These are phyloP conservation scores for Schizaphis graminum DNA, from an alignment of 2,888 invertebrate genomes.

Conservation along the genomic window DNA sequence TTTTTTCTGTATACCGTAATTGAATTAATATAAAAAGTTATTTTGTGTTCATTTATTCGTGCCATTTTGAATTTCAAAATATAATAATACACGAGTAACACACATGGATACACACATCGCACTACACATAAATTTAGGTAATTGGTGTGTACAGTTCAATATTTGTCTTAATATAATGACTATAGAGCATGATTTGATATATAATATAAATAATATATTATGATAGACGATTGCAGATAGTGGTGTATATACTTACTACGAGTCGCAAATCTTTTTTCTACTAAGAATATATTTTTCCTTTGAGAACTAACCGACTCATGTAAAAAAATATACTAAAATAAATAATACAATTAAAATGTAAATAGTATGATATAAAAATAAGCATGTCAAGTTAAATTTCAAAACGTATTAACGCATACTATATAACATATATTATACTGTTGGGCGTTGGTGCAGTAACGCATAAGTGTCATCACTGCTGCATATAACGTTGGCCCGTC, in stretches of 20 bases:
- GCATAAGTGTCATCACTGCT: neutral
- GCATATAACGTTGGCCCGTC: neutral
- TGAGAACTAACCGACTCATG: neutral
- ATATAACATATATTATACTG: neutral
- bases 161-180: no score
- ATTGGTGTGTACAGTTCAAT: no score
- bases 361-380: neutral
- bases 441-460: neutral
- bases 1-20: neutral
- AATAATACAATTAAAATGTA: neutral
- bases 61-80: neutral
- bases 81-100: neutral
- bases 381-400: neutral
- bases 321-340: no score
- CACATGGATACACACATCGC: neutral
- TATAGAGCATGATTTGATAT: no score
- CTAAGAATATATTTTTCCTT: no score
- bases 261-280: no score
- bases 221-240: no score
- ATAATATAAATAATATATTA: no score
- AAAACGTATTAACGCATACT: neutral
- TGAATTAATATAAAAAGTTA: neutral
- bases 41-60: neutral
- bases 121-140: neutral
- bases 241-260: no score